Evolutionary conservation across 1,140 invertebrate species (phyloP).

Genomic region (Scaptomyza hsui): DNA sequence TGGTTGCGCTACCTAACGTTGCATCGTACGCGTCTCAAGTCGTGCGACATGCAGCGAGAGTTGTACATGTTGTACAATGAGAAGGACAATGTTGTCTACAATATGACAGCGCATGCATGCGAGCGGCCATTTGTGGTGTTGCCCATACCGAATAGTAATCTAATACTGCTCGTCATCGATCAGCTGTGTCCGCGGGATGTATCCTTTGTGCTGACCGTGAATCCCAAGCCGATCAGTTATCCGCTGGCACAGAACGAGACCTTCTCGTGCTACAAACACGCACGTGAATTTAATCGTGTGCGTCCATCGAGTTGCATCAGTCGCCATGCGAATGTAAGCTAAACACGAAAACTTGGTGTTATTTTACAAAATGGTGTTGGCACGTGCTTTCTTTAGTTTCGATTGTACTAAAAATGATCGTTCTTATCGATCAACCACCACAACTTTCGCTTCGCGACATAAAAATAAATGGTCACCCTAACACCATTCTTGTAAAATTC

Average conservation of each 20-base stretch:
- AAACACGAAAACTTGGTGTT: too few species aligned
- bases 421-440: too few species aligned
- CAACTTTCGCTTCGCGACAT: too few species aligned
- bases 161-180: slow-evolving; percentile 93
- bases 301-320: slow-evolving; percentile 88
- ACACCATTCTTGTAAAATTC: too few species aligned
- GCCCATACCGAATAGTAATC: slow-evolving; percentile 91
- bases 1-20: slow-evolving; percentile 86
- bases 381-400: too few species aligned
- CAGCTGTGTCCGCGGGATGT: slow-evolving; percentile 86
- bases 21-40: slow-evolving; percentile 87
- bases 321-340: slow-evolving; percentile 89
- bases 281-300: slow-evolving; percentile 86
- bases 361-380: too few species aligned
- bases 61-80: slow-evolving; percentile 83
- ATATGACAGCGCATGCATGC: slow-evolving; percentile 83
- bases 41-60: slow-evolving; percentile 82
- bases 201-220: slow-evolving; percentile 84
- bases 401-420: too few species aligned
- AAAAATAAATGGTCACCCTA: too few species aligned
- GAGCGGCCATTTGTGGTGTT: slow-evolving; percentile 92
- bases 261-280: slow-evolving; percentile 87
- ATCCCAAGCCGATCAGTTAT: slow-evolving; percentile 87
- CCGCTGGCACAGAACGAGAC: slow-evolving; percentile 84
- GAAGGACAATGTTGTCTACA: slow-evolving; percentile 79